Conservation (phyloP, 2,797 vertebrate genomes). For the Rhinatrema bivittatum region DNA sequence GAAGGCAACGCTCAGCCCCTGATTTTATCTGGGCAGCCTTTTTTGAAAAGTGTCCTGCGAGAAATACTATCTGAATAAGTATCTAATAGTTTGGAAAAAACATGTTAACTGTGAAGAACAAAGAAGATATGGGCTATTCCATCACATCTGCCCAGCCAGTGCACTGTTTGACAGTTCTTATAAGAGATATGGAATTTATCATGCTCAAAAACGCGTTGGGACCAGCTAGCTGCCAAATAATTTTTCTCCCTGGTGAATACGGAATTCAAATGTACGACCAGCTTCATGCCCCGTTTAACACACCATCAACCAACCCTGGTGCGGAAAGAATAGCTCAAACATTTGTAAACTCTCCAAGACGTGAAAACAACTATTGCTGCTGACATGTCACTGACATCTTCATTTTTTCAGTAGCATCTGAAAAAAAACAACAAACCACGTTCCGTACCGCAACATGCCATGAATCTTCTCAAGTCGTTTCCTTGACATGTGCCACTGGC, state of each 20-base stretch:
- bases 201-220: slow-evolving; percentile 17
- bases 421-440: too few species aligned
- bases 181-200: slow-evolving; percentile 4
- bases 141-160: too few species aligned
- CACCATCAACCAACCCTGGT: slow-evolving; percentile 2
- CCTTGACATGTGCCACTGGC: too few species aligned
- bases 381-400: slow-evolving; percentile 14
- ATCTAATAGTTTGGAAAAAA: too few species aligned
- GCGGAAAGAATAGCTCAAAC: slow-evolving; percentile 8
- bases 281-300: slow-evolving; percentile 21
- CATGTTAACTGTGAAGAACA: too few species aligned
- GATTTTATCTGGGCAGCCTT: too few species aligned
- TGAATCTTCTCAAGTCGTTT: too few species aligned
- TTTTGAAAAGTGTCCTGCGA: too few species aligned
- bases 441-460: too few species aligned
- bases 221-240: slow-evolving; percentile 11
- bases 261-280: slow-evolving; percentile 5
- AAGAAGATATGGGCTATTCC: too few species aligned
- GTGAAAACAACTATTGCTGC: slow-evolving; percentile 9
- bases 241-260: slow-evolving; percentile 5
- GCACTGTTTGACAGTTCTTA: not conserved
- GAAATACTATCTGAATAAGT: too few species aligned
- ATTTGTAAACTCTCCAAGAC: not conserved
- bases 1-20: too few species aligned
- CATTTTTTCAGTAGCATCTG: slow-evolving; percentile 4